Percentiles rank a stretch among this genome's conserved stretches.
Evolutionary conservation across 2,888 invertebrate species (phyloP).

Genomic region (Agrochola lychnidis): DNA sequence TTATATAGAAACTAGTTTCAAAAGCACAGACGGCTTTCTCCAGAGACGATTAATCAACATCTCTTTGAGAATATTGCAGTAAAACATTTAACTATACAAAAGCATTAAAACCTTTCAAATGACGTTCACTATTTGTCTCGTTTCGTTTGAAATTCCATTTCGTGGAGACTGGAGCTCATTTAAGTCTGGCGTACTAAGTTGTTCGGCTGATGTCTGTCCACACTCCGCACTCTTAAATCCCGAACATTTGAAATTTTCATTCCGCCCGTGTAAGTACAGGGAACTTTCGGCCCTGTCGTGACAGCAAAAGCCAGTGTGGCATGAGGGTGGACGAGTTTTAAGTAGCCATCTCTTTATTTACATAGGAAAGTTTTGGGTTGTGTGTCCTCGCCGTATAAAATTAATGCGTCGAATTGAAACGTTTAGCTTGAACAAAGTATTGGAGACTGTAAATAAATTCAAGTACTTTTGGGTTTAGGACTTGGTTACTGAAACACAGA

Average conservation of each 20-base stretch:
- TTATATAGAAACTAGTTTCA: slow-evolving; percentile 44
- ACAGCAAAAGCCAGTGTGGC: slow-evolving; percentile 69
- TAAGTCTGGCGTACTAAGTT: slow-evolving; percentile 72
- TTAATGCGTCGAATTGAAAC: slow-evolving; percentile 40
- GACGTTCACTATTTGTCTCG: slow-evolving; percentile 60
- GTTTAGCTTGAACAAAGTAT: slow-evolving; percentile 32
- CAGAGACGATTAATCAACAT: slow-evolving; percentile 52
- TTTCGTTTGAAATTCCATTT: slow-evolving; percentile 65
- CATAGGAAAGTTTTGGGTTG: slow-evolving; percentile 58
- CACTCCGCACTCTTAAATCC: slow-evolving; percentile 69
- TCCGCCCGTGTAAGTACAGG: slow-evolving; percentile 64
- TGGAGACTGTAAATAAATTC: slow-evolving; percentile 22
- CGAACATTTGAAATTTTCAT: slow-evolving; percentile 75
- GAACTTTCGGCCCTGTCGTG: slow-evolving; percentile 68
- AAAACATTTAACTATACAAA: slow-evolving; percentile 45
- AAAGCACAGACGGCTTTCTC: slow-evolving; percentile 34
- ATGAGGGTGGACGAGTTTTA: slow-evolving; percentile 64
- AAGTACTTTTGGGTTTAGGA: slow-evolving; percentile 27
- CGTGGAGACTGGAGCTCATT: slow-evolving; percentile 63
- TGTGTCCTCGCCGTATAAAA: slow-evolving; percentile 38
- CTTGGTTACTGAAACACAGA: background rate
- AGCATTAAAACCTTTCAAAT: slow-evolving; percentile 53
- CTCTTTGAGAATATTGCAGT: slow-evolving; percentile 23
- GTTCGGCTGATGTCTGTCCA: slow-evolving; percentile 65
- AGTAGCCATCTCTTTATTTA: slow-evolving; percentile 61